phyloP scores from a whole-genome alignment of 1,140 invertebrate genomes.

The Cotesia chilonis region DNA sequence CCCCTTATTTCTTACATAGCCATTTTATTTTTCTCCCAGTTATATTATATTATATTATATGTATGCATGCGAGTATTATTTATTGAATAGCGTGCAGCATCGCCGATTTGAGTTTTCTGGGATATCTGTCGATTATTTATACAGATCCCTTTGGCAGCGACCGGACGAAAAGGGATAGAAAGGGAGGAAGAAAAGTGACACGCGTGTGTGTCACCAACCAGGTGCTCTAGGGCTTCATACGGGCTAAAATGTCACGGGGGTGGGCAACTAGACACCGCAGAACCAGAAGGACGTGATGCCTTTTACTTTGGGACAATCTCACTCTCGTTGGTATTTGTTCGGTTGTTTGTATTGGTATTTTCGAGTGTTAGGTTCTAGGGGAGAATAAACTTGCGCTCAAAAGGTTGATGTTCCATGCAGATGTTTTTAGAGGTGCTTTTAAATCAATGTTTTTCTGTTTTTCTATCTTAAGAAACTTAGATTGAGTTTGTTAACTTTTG shows the following conservation, averaged over 20 bases:
- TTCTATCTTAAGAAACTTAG: too few relatives aligned
- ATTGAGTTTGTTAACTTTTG: too few relatives aligned
- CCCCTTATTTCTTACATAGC: too few relatives aligned
- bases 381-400: too few relatives aligned
- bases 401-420: too few relatives aligned
- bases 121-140: slow-evolving; percentile 24
- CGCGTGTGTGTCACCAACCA: slow-evolving; percentile 22
- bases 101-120: background rate
- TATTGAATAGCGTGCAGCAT: background rate
- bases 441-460: too few relatives aligned
- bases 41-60: too few relatives aligned
- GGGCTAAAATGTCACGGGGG: background rate
- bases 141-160: slow-evolving; percentile 26
- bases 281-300: background rate
- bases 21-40: background rate
- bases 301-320: slow-evolving; percentile 3
- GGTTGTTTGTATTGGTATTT: too few relatives aligned
- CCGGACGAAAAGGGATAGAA: slow-evolving; percentile 2
- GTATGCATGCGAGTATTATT: too few relatives aligned
- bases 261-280: slow-evolving; percentile 19
- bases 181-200: background rate
- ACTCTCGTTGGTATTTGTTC: too few relatives aligned
- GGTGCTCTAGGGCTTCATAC: slow-evolving; percentile 24
- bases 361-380: too few relatives aligned
- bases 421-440: too few relatives aligned